phyloP scores from a whole-genome alignment of 64 coral and sea anemone genomes.

The Anthopleura sola region DNA sequence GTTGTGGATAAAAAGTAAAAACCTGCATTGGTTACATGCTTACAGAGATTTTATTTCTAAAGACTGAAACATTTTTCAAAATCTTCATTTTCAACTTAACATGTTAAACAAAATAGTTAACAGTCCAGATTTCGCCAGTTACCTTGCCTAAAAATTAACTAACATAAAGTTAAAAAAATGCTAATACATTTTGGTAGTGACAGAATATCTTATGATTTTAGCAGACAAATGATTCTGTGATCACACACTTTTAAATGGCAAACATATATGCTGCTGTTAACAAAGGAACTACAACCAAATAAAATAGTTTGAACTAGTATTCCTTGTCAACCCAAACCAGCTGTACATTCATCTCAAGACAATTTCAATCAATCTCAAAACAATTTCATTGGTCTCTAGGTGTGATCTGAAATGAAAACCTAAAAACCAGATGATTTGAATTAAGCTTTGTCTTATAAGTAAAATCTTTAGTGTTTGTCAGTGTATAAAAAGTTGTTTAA shows the following conservation, averaged over 20 bases:
- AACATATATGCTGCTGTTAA: too few relatives aligned
- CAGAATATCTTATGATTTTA: too few relatives aligned
- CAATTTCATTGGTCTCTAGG: background rate
- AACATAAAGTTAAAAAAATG: too few relatives aligned
- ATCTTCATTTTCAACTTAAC: background rate
- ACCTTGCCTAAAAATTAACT: too few relatives aligned
- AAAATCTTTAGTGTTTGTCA: background rate
- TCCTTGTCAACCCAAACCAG: background rate
- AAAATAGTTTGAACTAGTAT: background rate
- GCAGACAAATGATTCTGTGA: too few relatives aligned
- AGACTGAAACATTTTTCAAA: background rate
- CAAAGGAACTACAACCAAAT: too few relatives aligned
- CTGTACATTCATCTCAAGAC: background rate
- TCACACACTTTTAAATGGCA: too few relatives aligned
- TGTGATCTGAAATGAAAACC: background rate
- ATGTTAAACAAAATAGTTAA: background rate
- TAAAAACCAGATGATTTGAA: background rate
- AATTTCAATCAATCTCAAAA: background rate
- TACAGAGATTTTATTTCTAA: background rate
- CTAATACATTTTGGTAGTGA: too few relatives aligned
- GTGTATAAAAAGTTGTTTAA: background rate
- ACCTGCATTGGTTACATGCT: background rate
- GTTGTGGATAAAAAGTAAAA: background rate
- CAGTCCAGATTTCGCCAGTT: too few relatives aligned
- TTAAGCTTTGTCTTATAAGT: background rate